A percentile compares a stretch with the other conserved stretches of the same genome.
These are phyloP conservation scores for Pachycephus smyrnensis DNA, from an alignment of 2,888 invertebrate genomes.

Conservation along the genomic window DNA sequence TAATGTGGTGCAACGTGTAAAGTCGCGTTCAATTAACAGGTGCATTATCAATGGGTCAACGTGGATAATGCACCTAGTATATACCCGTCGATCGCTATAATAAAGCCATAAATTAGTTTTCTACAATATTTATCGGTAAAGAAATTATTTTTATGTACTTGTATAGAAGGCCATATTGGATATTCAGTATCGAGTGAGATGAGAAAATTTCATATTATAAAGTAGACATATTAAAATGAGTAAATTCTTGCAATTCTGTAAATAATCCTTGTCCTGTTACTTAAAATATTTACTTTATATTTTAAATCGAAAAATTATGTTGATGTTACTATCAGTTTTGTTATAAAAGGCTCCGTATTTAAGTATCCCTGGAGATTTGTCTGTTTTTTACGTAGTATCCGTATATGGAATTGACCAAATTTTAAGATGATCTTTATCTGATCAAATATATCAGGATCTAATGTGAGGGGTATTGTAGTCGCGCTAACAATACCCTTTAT, in stretches of 20 bases:
- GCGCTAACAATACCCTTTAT: background rate
- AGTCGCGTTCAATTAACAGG: background rate
- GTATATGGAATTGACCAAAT: background rate
- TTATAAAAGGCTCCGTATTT: background rate
- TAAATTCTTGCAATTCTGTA: background rate
- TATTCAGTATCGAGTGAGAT: background rate
- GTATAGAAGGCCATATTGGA: background rate
- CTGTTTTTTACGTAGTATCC: background rate
- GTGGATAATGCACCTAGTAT: background rate
- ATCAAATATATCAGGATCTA: background rate
- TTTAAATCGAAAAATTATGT: background rate
- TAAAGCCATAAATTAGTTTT: background rate
- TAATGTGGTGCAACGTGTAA: background rate
- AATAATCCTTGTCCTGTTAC: background rate
- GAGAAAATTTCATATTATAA: background rate
- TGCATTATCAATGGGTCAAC: background rate
- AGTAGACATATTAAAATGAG: background rate
- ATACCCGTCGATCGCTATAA: background rate
- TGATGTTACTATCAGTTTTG: background rate
- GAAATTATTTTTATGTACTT: background rate
- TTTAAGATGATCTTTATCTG: background rate
- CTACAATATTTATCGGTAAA: background rate
- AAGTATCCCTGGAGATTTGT: background rate
- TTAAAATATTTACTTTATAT: background rate
- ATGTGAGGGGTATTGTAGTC: background rate